Conservation (phyloP, 2,113 vertebrate genomes). For the Pithys albifrons region DNA sequence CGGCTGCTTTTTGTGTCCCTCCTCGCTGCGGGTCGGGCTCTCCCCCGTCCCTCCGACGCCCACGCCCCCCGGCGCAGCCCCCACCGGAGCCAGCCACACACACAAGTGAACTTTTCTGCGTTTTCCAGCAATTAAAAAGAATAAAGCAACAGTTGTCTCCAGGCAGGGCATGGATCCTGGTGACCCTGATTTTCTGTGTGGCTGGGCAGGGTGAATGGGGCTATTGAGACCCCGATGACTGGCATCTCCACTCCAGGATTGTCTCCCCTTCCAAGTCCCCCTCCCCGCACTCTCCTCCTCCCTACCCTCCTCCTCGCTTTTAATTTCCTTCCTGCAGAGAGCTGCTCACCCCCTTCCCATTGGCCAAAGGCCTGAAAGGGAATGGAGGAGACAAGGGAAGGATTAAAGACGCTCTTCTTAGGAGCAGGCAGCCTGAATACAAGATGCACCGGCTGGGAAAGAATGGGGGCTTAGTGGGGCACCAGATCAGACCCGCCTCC, state of each 20-base stretch:
- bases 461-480: constrained; percentile 65
- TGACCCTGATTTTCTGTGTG: constrained; percentile 77
- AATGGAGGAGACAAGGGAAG: constrained; percentile 64
- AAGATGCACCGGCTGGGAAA: constrained; percentile 65
- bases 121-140: constrained; percentile 72
- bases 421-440: constrained; percentile 69
- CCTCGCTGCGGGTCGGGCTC: background rate
- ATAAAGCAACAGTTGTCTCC: constrained; percentile 70
- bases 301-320: constrained; percentile 60
- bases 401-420: constrained; percentile 71
- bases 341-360: constrained; percentile 64
- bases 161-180: constrained; percentile 66
- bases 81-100: constrained; percentile 48
- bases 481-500: constrained; percentile 58
- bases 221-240: constrained; percentile 70
- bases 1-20: constrained; percentile 12
- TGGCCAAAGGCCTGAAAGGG: constrained; percentile 62
- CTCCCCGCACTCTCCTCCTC: constrained; percentile 35
- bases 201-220: constrained; percentile 75
- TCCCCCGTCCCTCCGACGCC: background rate
- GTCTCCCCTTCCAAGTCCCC: constrained; percentile 62
- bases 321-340: constrained; percentile 67
- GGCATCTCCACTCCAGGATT: constrained; percentile 68
- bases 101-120: constrained; percentile 64
- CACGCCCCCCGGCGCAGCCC: background rate